Conservation (phyloP, 2,888 invertebrate genomes). For the Drosophila kanekoi region DNA sequence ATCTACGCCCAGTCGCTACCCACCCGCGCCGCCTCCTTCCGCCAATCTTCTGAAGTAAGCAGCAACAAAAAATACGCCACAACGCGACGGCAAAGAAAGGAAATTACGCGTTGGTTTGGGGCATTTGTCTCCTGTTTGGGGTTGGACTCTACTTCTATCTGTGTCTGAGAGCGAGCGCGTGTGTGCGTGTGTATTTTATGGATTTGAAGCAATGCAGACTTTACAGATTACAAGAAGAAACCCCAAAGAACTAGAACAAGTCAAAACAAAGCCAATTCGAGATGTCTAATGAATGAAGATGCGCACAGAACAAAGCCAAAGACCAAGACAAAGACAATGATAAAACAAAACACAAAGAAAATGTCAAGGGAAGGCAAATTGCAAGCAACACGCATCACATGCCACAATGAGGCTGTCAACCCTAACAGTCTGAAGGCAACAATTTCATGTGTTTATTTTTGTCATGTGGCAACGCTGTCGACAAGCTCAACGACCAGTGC, state of each 20-base stretch:
- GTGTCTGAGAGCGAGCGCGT: slow-evolving; percentile 1
- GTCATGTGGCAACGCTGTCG: slow-evolving; percentile 5
- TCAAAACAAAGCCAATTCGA: slow-evolving; percentile 71
- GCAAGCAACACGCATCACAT: neutral
- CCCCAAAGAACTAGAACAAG: slow-evolving; percentile 41
- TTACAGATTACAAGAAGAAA: slow-evolving; percentile 66
- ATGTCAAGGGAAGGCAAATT: neutral
- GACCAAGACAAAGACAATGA: slow-evolving; percentile 7
- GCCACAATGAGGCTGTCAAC: slow-evolving; percentile 41
- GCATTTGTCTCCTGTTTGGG: slow-evolving; percentile 39
- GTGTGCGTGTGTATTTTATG: slow-evolving; percentile 34
- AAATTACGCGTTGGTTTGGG: slow-evolving; percentile 65
- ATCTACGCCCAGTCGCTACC: slow-evolving; percentile 26
- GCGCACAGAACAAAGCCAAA: slow-evolving; percentile 26
- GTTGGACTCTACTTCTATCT: slow-evolving; percentile 38
- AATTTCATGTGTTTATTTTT: neutral
- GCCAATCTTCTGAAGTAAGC: slow-evolving; percentile 21
- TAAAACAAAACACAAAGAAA: slow-evolving; percentile 9
- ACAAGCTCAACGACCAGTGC: neutral
- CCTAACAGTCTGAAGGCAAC: slow-evolving; percentile 14
- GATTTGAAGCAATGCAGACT: slow-evolving; percentile 75
- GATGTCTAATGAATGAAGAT: slow-evolving; percentile 69
- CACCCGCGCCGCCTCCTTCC: neutral
- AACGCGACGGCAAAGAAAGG: slow-evolving; percentile 37
- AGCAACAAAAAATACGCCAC: slow-evolving; percentile 21